phyloP scores from a whole-genome alignment of 2,888 invertebrate genomes.

The Lithosia quadra region DNA sequence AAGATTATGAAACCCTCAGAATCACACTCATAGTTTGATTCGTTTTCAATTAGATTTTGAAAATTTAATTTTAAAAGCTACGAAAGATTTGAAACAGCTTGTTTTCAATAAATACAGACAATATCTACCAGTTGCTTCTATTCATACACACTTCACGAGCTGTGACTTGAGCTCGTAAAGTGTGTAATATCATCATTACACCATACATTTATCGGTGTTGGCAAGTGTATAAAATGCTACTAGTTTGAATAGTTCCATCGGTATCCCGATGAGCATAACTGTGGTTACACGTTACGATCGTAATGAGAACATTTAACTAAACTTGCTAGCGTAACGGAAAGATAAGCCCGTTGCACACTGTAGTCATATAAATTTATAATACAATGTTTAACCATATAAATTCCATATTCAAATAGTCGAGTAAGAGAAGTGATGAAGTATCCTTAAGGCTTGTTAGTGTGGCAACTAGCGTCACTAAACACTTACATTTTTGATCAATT shows the following conservation, averaged over 20 bases:
- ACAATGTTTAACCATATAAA: background rate
- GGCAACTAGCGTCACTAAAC: background rate
- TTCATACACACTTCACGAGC: background rate
- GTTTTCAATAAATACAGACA: too few relatives aligned
- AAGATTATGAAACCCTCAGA: too few relatives aligned
- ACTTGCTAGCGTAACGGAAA: background rate
- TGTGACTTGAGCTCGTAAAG: background rate
- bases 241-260: background rate
- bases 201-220: background rate
- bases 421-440: background rate
- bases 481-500: background rate
- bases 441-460: background rate
- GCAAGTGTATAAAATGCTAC: constrained; percentile 2
- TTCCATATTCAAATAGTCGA: background rate
- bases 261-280: constrained; percentile 2
- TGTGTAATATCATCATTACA: background rate
- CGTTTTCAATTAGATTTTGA: too few relatives aligned
- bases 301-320: background rate
- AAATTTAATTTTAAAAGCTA: too few relatives aligned
- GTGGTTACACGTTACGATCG: background rate
- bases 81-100: too few relatives aligned
- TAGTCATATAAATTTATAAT: background rate
- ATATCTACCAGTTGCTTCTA: background rate
- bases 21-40: too few relatives aligned
- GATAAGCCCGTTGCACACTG: background rate